Base-by-base conservation (phyloP, 2,888 invertebrate genomes). In the Leptura quadrifasciata region DNA sequence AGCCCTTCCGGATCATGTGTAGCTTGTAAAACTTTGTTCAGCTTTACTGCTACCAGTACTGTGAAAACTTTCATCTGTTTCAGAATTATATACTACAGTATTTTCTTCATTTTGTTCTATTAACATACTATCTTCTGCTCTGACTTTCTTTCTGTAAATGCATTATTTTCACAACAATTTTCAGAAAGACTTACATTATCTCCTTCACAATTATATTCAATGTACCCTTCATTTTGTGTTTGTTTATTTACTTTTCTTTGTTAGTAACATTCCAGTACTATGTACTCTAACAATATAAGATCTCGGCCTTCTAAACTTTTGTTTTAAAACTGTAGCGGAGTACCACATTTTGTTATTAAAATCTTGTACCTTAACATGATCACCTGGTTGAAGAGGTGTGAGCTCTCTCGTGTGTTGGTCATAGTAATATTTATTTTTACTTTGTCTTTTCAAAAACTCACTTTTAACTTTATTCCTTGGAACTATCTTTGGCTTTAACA, bases 31-130 rank as follows among this genome's bases (percentile, higher is more conserved):
- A 31, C n/a, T n/a, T n/a, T n/a, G n/a, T n/a, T n/a, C n/a, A n/a
- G 31, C 31, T 31, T 31, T 12, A 35, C 15, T 65, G 39, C 10
- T 39, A 65, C 20, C 39, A 39, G 18, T 65, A 52, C 52, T 52
- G 2, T 15, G 17, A 15, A n/a, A 4, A 17, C 52, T 52, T 12
- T 52, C 52, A 52, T 52, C 17, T 17, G 17, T 52, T 52, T 52
- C 52, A 17, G 17, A 15, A 52, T 52, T 52, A 52, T 5, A 3
- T 52, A n/a, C 52, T 52, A 4, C 10, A 52, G 17, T 17, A 52
- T 17, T 52, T 6, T 52, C 4, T 17, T 52, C 10, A n/a, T 17
- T 52, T 31, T 31, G 4, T 5, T 31, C 3, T 31, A 8, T 31
- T 8, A 8, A 31, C 31, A 5, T 8, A 31, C 4, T 31, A 5